Evolutionary conservation across 2,888 invertebrate genomes (phyloP), one percentile per base, ranked within the genome.

Genomic region (Idaea aversata): DNA sequence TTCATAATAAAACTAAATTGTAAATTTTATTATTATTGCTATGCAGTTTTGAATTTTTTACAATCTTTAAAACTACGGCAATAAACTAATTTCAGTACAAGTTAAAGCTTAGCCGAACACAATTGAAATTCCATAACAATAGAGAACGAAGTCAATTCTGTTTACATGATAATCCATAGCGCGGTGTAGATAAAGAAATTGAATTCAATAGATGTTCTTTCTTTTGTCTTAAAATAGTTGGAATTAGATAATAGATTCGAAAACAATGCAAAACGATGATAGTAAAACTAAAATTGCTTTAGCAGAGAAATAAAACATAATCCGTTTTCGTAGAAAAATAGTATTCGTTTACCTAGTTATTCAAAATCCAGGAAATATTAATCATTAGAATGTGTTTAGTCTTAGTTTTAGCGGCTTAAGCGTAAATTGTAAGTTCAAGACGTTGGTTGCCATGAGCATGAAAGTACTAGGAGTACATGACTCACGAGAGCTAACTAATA

Each of bases 221-320:
- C 47, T 47, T 47, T 47, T 47, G 47, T 47, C 47, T 47, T 47
- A 47, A 47, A 47, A 47, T 47, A 5, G 47, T 47, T 47, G 47
- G 47, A 47, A 47, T 47, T 10, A 47, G 47, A 47, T 47, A 47
- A 47, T 47, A 13, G 47, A 47, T 13, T 10, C 47, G 47, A 47
- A 47, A 47, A 47, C 47, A 47, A 47, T 47, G 47, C 47, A 7
- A 47, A 47, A 47, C 13, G 47, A 13, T 4, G 47, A 47, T 47
- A 47, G 47, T 47, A 6, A 47, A 47, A 47, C 47, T 16, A 36
- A 65, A 65, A 65, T 61, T 61, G 65, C 36, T 65, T 65, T 59
- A n/a, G 10, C 13, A 47, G 10, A 47, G 47, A 47, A 47, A 47
- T 10, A 47, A 10, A 47, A 47, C 0, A 0, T 47, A 47, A 47